These are phyloP conservation scores for Coreius guichenoti DNA, from an alignment of 2,797 vertebrate species.

Conservation along the genomic window DNA sequence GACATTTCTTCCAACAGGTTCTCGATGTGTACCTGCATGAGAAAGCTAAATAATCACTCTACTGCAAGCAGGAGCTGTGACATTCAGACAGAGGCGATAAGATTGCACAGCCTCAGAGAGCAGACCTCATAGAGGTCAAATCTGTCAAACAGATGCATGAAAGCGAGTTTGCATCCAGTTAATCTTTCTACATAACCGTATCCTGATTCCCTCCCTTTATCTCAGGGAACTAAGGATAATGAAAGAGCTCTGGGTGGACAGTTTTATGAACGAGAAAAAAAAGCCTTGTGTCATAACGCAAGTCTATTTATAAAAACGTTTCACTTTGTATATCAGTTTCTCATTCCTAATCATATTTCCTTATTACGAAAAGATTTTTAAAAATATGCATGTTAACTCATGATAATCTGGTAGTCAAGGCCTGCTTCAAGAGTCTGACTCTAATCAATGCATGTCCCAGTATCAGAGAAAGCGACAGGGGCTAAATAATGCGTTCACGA, in stretches of 20 bases:
- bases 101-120: conserved; percentile 42
- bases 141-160: conserved; percentile 44
- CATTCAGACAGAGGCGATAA: conserved; percentile 43
- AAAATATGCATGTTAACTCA: neutral
- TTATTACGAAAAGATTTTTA: neutral
- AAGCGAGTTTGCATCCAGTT: conserved; percentile 21
- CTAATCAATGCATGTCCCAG: conserved; percentile 29
- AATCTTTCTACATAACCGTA: conserved; percentile 37
- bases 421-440: conserved; percentile 30
- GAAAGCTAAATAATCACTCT: conserved; percentile 34
- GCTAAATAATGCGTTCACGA: conserved; percentile 46
- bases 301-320: conserved; percentile 12
- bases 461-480: conserved; percentile 39
- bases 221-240: neutral
- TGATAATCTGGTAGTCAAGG: conserved; percentile 18
- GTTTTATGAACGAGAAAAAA: conserved; percentile 14
- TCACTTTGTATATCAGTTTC: neutral
- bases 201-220: conserved; percentile 9
- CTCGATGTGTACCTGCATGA: conserved; percentile 3
- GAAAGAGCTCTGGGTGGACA: neutral
- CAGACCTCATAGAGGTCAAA: conserved; percentile 35
- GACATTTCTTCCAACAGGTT: neutral
- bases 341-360: neutral
- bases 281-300: neutral
- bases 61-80: conserved; percentile 34